These are phyloP conservation scores for Paradoxurus hermaphroditus DNA, from an alignment of 2,113 vertebrate genomes.

Conservation along the genomic window DNA sequence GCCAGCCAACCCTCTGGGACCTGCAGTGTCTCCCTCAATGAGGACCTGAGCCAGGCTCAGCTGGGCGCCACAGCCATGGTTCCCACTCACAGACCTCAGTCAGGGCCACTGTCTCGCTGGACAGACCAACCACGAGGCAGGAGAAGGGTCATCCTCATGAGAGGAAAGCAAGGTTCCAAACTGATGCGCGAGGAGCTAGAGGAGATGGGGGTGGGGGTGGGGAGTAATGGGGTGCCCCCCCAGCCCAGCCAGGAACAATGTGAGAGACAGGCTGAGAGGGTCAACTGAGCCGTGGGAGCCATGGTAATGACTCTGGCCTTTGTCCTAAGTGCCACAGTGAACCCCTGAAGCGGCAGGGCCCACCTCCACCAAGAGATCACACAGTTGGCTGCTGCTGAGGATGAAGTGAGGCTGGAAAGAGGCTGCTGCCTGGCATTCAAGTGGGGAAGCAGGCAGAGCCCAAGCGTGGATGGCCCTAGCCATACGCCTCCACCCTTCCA, in stretches of 20 bases:
- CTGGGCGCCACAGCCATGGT: background rate
- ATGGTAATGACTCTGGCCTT: background rate
- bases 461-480: background rate
- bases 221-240: too few relatives aligned
- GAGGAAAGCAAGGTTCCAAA: background rate
- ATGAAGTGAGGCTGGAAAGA: background rate
- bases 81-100: rapidly evolving
- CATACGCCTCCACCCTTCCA: background rate
- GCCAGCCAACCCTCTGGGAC: background rate
- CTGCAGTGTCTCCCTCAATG: background rate
- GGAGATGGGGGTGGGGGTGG: too few relatives aligned
- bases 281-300: background rate
- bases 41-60: background rate
- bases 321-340: background rate
- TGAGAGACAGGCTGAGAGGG: background rate
- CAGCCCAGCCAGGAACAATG: background rate
- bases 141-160: background rate
- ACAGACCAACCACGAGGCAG: background rate
- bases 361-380: background rate
- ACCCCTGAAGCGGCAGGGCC: background rate
- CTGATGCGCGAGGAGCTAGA: background rate
- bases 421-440: background rate
- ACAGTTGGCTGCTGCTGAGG: background rate
- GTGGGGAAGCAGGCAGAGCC: background rate
- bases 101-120: background rate